Evolutionary conservation across 2,797 vertebrate genomes (phyloP).

Genomic region (Centropyge bicolor): DNA sequence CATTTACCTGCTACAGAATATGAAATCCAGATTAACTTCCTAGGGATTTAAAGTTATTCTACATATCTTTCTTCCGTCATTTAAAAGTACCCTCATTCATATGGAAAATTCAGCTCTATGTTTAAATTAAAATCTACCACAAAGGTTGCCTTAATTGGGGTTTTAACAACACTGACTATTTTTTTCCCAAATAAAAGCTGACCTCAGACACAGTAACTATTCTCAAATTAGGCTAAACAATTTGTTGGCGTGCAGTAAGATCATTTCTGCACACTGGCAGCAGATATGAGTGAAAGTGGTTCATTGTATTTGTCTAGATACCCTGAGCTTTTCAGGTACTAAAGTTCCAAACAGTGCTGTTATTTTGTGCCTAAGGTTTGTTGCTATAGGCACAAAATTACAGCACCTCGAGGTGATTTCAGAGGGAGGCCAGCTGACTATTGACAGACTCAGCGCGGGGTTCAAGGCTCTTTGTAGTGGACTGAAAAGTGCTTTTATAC

Average conservation of each 20-base stretch:
- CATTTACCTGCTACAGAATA: constrained; percentile 24
- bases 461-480: constrained; percentile 38
- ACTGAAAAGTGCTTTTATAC: constrained; percentile 44
- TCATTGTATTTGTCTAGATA: constrained; percentile 30
- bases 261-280: constrained; percentile 41
- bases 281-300: constrained; percentile 39
- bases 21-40: constrained; percentile 16
- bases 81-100: constrained; percentile 23
- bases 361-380: constrained; percentile 6
- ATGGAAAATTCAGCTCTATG: constrained; percentile 51
- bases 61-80: constrained; percentile 7
- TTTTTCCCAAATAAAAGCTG: constrained; percentile 67
- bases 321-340: constrained; percentile 36
- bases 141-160: constrained; percentile 60
- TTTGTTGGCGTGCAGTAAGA: constrained; percentile 45
- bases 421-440: constrained; percentile 37
- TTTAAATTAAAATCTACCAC: constrained; percentile 60
- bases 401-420: constrained; percentile 48
- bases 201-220: constrained; percentile 70
- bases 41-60: constrained; percentile 16
- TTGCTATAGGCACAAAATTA: constrained; percentile 44
- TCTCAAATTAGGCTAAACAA: constrained; percentile 58
- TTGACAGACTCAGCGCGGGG: constrained; percentile 34
- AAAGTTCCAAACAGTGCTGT: constrained; percentile 33
- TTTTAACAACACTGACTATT: constrained; percentile 65